These are phyloP conservation scores for Tetramorium parvispinum DNA, from an alignment of 1,140 invertebrate genomes.

Conservation along the genomic window DNA sequence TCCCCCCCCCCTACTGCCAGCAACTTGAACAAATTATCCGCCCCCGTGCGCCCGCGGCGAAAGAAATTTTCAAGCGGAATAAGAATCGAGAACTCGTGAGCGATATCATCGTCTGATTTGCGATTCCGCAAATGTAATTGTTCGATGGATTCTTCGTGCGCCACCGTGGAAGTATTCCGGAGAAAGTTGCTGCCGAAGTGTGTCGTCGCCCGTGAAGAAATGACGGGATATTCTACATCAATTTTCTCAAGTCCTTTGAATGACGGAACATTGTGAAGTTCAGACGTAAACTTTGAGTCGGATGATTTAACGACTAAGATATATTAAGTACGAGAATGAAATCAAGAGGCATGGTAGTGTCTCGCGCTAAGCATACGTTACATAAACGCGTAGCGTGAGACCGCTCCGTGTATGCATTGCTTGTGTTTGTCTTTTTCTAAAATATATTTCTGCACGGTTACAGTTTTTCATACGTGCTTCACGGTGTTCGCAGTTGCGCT, in stretches of 20 bases:
- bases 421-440: not conserved
- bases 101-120: slow-evolving; percentile 41
- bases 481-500: too few relatives aligned
- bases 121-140: slow-evolving; percentile 46
- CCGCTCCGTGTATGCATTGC: too few relatives aligned
- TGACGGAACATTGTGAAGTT: slow-evolving; percentile 6
- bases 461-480: too few relatives aligned
- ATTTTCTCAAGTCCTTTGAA: slow-evolving; percentile 19
- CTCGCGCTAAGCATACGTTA: not conserved
- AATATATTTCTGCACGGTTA: too few relatives aligned
- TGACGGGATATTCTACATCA: slow-evolving; percentile 13
- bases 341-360: not conserved
- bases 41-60: not conserved
- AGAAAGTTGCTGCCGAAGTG: not conserved
- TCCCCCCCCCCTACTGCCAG: not conserved
- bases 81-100: slow-evolving; percentile 26
- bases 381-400: not conserved
- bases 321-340: slow-evolving; percentile 8
- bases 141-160: slow-evolving; percentile 34
- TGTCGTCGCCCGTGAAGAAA: slow-evolving; percentile 8
- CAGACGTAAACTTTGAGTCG: not conserved
- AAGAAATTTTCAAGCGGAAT: slow-evolving; percentile 33
- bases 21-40: slow-evolving; percentile 45
- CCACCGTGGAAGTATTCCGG: not conserved
- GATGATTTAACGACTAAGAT: slow-evolving; percentile 2